Evolutionary conservation across 2,797 vertebrate genomes (phyloP), one percentile per base, ranked within the genome.

Genomic region (Dendrocincla tyrannina): DNA sequence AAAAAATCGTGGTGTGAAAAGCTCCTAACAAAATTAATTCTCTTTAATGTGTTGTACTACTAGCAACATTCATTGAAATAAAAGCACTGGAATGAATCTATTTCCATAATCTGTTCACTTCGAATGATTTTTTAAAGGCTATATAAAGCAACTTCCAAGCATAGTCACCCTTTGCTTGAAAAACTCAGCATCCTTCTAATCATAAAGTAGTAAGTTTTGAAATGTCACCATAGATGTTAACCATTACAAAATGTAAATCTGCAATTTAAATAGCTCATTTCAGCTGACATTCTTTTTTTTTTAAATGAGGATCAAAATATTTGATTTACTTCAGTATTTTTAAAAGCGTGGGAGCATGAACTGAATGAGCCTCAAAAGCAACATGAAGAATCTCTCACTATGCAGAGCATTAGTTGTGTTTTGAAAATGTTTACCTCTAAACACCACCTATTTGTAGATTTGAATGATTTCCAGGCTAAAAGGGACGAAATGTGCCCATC

Each of bases 271-370:
- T 14, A 60, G 78, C 75, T 92, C 46, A 3, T 85, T 80, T 77
- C n/a, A 87, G 81, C 44, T 49, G 33, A 70, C 85, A 81, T 5
- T 56, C 18, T 46, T 79, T 80, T 95, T 46, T 88, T 84, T 64
- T 37, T 10, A 62, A 74, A 35, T 15, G 18, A 60, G 15, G 37
- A 91, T 78, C n/a, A 78, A 94, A 94, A 91, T 94, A 87, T 69
- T 88, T 67, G 4, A 94, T 92, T 89, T 92, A 46, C 74, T 93
- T 87, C 72, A 77, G 64, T 94, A 85, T 87, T 94, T 96, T 87
- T 46, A 89, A 95, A 89, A 42, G 72, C 9, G 75, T 95, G 88
- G 94, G 92, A 91, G 39, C 39, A 12, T 11, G 44, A 94, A 85
- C 59, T 85, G 81, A 91, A 49, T 28, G 19, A 64, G 72, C 66